Base-by-base conservation (phyloP, 2,797 vertebrate genomes). In the Echiichthys vipera region DNA sequence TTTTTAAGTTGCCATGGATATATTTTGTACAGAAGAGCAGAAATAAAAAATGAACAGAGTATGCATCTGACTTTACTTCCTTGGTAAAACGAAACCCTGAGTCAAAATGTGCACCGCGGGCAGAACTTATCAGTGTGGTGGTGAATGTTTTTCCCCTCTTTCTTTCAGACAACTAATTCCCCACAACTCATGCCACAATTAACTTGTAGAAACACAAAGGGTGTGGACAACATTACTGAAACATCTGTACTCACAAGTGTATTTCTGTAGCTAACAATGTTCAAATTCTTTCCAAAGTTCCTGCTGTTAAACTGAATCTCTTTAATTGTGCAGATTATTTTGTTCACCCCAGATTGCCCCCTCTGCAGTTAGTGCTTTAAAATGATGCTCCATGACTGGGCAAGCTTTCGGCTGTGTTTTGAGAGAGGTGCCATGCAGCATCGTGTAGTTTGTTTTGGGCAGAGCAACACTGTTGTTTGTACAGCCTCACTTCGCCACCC, bases 361-460 rank as follows among this genome's bases (percentile, higher is more conserved):
- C 54, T 65, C 39, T 37, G 36, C 45, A 49, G 11, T 10, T 13
- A 2, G 14, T 37, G 27, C 12, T 39, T 67, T 37, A 4, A 36
- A 39, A 37, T 37, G 34, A 27, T 42, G 58, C 50, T 71, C 12
- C 63, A 50, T 30, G 30, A 61, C 27, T 1, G 5, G 32, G 1
- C 13, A 51, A 18, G 51, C 14, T 62, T 80, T 83, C 84, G 61
- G 53, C 24, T 39, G 14, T 11, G 55, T 5, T 47, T 29, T 24
- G 29, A 56, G 0, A 7, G 6, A 29, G 6, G 32, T 12, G n/a
- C 17, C 27, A n/a, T 39, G 1, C 1, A 17, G 24, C 1, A 39
- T n/a, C 0, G 1, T 20, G 32, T 55, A 25, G 45, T 81, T 78
- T 64, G 79, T 80, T 84, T 85, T 76, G 73, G 77, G 76, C 39